phyloP scores from a whole-genome alignment of 2,797 vertebrate species.

The Meda fulgida region DNA sequence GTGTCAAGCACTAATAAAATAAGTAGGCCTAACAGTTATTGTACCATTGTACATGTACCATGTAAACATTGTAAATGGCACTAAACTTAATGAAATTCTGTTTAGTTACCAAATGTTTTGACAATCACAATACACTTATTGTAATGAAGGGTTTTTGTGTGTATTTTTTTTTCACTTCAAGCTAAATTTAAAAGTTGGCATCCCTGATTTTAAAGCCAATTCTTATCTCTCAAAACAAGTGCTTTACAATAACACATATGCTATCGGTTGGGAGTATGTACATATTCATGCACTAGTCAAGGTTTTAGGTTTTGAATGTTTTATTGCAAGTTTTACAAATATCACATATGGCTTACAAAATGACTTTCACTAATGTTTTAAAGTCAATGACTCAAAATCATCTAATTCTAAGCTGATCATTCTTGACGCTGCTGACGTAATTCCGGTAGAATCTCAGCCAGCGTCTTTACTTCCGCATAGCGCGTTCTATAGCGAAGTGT shows the following conservation, averaged over 20 bases:
- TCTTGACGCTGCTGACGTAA: too few relatives aligned
- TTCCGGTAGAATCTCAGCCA: too few relatives aligned
- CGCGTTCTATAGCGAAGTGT: too few relatives aligned
- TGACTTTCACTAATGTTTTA: conserved; percentile 20
- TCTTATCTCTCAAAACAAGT: neutral
- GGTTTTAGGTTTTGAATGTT: neutral
- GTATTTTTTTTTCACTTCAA: neutral
- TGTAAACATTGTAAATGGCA: neutral
- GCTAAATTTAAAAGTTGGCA: neutral
- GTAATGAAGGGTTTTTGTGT: neutral
- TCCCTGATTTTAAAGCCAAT: neutral
- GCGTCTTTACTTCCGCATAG: too few relatives aligned
- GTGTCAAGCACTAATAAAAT: neutral
- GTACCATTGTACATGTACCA: neutral
- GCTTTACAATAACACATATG: neutral
- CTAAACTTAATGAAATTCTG: neutral
- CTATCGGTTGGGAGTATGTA: neutral
- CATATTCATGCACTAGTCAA: neutral
- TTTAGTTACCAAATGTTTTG: neutral
- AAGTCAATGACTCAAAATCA: neutral
- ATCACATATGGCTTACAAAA: neutral
- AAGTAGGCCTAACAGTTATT: neutral
- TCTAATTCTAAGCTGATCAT: neutral
- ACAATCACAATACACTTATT: neutral
- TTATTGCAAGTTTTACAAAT: conserved; percentile 27